Conservation (phyloP, 1,140 invertebrate species). For the Zaprionus gabonicus region DNA sequence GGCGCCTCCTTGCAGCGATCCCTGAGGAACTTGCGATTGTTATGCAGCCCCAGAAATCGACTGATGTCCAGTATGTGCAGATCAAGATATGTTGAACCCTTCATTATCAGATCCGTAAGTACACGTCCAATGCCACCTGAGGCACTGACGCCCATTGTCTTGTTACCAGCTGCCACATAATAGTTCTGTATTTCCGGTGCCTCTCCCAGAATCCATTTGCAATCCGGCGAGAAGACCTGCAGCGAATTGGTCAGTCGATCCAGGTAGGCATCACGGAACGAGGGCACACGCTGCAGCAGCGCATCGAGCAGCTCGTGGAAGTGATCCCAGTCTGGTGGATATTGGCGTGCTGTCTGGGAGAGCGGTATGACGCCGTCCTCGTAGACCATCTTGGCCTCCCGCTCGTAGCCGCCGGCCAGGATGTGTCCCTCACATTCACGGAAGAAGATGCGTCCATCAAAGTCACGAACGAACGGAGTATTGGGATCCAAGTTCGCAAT, state of each 20-base stretch:
- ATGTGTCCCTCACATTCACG: constrained; percentile 92
- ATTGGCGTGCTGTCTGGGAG: constrained; percentile 86
- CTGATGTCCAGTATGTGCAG: constrained; percentile 96
- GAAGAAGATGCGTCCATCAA: constrained; percentile 95
- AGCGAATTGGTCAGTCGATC: constrained; percentile 94
- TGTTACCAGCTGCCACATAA: constrained; percentile 97
- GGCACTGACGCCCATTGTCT: constrained; percentile 95
- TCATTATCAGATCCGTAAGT: constrained; percentile 94
- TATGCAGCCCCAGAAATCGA: constrained; percentile 97
- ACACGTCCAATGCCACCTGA: constrained; percentile 97
- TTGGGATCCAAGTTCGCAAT: constrained; percentile 89
- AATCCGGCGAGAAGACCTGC: constrained; percentile 97
- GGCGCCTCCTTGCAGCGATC: constrained; percentile 97
- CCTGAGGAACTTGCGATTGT: constrained; percentile 96
- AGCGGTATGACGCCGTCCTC: constrained; percentile 89
- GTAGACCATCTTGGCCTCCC: constrained; percentile 94
- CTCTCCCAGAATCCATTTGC: constrained; percentile 96
- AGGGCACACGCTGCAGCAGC: constrained; percentile 93
- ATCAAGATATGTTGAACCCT: constrained; percentile 92
- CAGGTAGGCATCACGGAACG: constrained; percentile 89
- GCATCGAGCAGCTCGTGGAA: constrained; percentile 95
- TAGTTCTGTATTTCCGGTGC: constrained; percentile 97
- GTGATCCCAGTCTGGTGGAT: constrained; percentile 97
- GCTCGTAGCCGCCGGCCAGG: constrained; percentile 94
- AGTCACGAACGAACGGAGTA: constrained; percentile 94